These are phyloP conservation scores for Cotesia typhae DNA, from an alignment of 1,140 invertebrate genomes.

Conservation along the genomic window DNA sequence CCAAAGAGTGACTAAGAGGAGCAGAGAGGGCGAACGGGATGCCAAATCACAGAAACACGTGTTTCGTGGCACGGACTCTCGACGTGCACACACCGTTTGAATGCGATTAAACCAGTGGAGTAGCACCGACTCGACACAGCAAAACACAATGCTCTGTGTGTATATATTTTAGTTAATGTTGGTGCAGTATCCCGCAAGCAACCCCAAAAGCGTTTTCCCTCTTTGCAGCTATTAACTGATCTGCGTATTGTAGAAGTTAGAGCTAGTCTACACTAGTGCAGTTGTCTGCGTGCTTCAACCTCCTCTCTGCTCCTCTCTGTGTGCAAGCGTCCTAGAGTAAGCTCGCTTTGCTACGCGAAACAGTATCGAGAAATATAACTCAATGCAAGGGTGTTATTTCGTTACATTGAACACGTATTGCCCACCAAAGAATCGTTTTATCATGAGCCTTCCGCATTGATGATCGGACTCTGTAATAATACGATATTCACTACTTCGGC, in stretches of 20 bases:
- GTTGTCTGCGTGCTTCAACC: no score
- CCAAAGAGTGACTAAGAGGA: no score
- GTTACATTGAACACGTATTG: slow-evolving; percentile 44
- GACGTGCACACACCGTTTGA: slow-evolving; percentile 44
- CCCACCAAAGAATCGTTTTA: slow-evolving; percentile 49
- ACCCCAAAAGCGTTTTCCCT: slow-evolving; percentile 22
- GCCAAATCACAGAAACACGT: slow-evolving; percentile 52
- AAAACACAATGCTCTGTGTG: neutral
- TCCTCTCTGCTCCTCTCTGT: no score
- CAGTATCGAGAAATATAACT: slow-evolving; percentile 13
- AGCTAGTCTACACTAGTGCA: neutral
- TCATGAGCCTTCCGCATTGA: slow-evolving; percentile 46
- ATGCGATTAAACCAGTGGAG: slow-evolving; percentile 47
- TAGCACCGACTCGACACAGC: slow-evolving; percentile 29
- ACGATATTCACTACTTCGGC: no score
- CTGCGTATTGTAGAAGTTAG: no score
- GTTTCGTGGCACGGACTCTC: slow-evolving; percentile 36
- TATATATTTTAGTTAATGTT: no score
- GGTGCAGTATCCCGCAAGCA: no score
- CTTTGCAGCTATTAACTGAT: slow-evolving; percentile 12
- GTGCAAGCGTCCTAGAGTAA: neutral
- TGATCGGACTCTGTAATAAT: slow-evolving; percentile 5
- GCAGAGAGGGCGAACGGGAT: slow-evolving; percentile 19
- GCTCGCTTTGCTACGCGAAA: no score
- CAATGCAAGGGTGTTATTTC: slow-evolving; percentile 46